phyloP scores from a whole-genome alignment of 2,113 vertebrate genomes.

The Nothoprocta pentlandii region DNA sequence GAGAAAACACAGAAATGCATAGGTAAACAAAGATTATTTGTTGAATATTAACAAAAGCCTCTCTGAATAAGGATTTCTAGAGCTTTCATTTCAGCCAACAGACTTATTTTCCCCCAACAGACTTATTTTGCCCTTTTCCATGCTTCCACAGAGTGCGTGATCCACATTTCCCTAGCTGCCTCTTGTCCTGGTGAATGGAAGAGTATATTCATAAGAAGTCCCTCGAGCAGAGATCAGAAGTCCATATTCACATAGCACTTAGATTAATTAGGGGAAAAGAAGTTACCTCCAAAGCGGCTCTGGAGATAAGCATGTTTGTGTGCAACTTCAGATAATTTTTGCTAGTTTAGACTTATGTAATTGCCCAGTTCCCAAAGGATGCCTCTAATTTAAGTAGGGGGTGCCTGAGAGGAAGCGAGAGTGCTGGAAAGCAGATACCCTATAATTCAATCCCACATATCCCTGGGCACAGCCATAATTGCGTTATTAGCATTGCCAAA shows the following conservation, averaged over 20 bases:
- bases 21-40: neutral
- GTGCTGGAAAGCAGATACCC: neutral
- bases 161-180: neutral
- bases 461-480: conserved; percentile 15
- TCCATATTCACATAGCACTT: neutral
- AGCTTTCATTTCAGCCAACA: conserved; percentile 2
- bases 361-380: neutral
- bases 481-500: neutral
- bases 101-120: neutral
- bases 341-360: neutral
- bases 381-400: neutral
- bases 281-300: neutral
- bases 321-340: neutral
- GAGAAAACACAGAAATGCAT: neutral
- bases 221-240: neutral
- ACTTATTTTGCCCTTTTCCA: neutral
- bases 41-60: neutral
- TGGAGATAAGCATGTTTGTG: neutral
- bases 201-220: neutral
- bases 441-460: neutral
- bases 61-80: conserved; percentile 7
- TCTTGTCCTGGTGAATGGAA: neutral
- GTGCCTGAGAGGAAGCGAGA: neutral
- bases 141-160: neutral
- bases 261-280: neutral